Evolutionary conservation across 2,888 invertebrate species (phyloP), one percentile per base, ranked within the genome.

Genomic region (Hedychridium roseum): DNA sequence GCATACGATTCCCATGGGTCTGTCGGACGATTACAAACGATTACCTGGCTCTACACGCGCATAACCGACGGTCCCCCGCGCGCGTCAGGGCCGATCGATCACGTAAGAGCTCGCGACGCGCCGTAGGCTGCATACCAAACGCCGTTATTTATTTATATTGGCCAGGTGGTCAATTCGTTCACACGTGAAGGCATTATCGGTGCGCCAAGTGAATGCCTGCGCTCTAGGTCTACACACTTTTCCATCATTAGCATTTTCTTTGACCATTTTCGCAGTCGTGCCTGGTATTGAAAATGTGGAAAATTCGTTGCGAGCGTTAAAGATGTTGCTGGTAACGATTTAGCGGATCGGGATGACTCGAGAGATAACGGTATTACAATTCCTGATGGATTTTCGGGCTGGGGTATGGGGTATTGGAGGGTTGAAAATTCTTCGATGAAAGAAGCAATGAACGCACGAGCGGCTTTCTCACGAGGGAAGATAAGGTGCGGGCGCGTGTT

Each of bases 61-160:
- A 40, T 42, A 48, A 59, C 36, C 60, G 60, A 63, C 58, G 49
- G n/a, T n/a, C n/a, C n/a, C n/a, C n/a, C n/a, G n/a, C 43, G 53
- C 57, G 54, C 54, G 49, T 50, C 60, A 55, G 41, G 36, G n/a
- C n/a, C 66, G 57, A 70, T 70, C 65, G 68, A 71, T 71, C 72
- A 71, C 72, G 71, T 71, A 70, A 68, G 58, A 61, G 51, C 42
- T 54, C 35, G 42, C 47, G 53, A 42, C 58, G 58, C 50, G 57
- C 62, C 54, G n/a, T n/a, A n/a, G n/a, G n/a, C 52, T 55, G 72
- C 68, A 66, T 71, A 71, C 67, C 64, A 64, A 69, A 49, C 30
- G 48, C 43, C 66, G 52, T 67, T 69, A 69, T 70, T 71, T 73
- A 72, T 72, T 70, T 72, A 69, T 68, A 66, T 71, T 65, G 66